Base-by-base conservation (phyloP, 1,140 invertebrate genomes). In the Drosophila oshimai region DNA sequence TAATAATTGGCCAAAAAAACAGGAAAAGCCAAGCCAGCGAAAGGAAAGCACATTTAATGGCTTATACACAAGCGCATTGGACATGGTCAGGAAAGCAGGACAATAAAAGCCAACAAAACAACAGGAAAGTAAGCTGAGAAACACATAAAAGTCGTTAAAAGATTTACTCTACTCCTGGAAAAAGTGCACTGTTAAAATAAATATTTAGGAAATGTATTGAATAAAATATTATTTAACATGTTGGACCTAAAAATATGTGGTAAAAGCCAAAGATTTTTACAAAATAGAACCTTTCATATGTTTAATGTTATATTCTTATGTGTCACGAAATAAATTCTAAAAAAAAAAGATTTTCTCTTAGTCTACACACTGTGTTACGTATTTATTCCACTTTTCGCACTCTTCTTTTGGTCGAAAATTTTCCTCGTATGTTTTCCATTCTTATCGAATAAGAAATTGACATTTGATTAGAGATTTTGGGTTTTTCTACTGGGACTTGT, bases 1-100 rank as follows among this genome's bases (percentile, higher is more conserved):
- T 88, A 81, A 87, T 87, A 87, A 87, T 87, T 87, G 81, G 83
- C 76, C 73, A 64, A 86, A 64, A 86, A 79, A 84, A 83, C 62
- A 68, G 47, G 46, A 68, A 44, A 49, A 71, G 54, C 67, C 54
- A 65, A 65, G 61, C 62, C 26, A 41, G 62, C 42, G 42, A 65
- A 39, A 45, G 57, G 39, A 37, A 50, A 65, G 73, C 83, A 81
- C 83, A 87, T 77, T 87, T 81, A 86, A 87, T 86, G 72, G 81
- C 81, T 80, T 80, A 62, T 60, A 70, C 62, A 51, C 53, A 83
- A 78, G 78, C 79, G 77, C 53, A 49, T 62, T 73, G 68, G 68
- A 45, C 31, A 36, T 72, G 68, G 68, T 71, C 68, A 72, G 68
- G 68, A 58, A 20, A 51, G 10, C 13, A 33, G 61, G 58, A 65